Base-by-base conservation (phyloP, 2,113 vertebrate species). In the Leucoraja erinaceus region DNA sequence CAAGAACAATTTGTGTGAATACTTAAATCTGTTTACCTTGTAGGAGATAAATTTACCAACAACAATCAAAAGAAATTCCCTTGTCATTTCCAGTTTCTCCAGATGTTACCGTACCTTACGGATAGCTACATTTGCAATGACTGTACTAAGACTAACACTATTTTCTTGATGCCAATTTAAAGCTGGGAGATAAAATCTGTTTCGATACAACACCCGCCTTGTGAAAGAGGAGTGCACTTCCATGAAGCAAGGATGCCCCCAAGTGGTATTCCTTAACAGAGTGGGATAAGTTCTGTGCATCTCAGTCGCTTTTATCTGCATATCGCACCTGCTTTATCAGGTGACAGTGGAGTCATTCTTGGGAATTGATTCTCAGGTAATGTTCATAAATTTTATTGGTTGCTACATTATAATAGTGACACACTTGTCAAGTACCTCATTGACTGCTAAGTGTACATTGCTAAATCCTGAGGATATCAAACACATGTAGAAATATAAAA, bases 221-320 rank as follows among this genome's bases (percentile, higher is more conserved):
- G 20, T 3, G 9, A 3, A 14, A 90, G 63, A 18, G 28, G n/a
- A 90, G 11, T 90, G 28, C n/a, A 63, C 61, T 38, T 90, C 20
- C 33, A 68, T 90, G n/a, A 61, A 90, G 28, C 59, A 90, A 90
- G 25, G 20, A 90, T 90, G 86, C 86, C 86, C 86, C 63, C 86
- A 90, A 90, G 86, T 90, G 86, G 63, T n/a, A 25, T 12, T 38
- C 18, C 14, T 14, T 63, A 2, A 63, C 54, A 88, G 54, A 31
- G 47, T 31, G n/a, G n/a, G n/a, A 66, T 63, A 33, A 90, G 66
- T 66, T 28, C 3, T 63, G n/a, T 31, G 31, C 31, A 20, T 10
- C 14, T 90, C n/a, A 90, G 68, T 90, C 33, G 38, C n/a, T 7
- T 16, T 68, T 66, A 66, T 68, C 61, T 68, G 28, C 59, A 38